Evolutionary conservation across 2,888 invertebrate genomes (phyloP).

Genomic region (Drosophila gaucha): DNA sequence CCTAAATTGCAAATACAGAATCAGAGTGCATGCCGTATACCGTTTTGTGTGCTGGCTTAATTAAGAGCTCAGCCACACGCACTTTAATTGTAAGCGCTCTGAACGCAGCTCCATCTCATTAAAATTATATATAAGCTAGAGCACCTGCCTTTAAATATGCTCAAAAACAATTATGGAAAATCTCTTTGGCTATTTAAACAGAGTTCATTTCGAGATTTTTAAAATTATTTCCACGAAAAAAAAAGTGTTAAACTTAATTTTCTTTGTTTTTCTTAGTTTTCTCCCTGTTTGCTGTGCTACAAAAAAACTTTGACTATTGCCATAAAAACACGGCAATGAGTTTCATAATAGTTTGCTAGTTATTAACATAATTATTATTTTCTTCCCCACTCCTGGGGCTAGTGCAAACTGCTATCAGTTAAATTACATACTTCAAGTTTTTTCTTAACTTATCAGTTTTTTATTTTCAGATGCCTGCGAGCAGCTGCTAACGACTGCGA

Average conservation of each 20-base stretch:
- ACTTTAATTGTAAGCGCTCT: slow-evolving; percentile 57
- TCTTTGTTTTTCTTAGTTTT: slow-evolving; percentile 24
- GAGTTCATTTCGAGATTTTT: not conserved
- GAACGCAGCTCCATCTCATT: slow-evolving; percentile 51
- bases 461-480: not conserved
- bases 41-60: slow-evolving; percentile 68
- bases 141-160: not conserved
- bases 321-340: slow-evolving; percentile 58
- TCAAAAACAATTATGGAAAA: too few relatives aligned
- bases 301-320: slow-evolving; percentile 22
- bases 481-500: slow-evolving; percentile 16
- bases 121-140: slow-evolving; percentile 42
- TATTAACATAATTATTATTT: slow-evolving; percentile 68
- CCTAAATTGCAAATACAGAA: slow-evolving; percentile 40
- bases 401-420: slow-evolving; percentile 24
- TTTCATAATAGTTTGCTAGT: slow-evolving; percentile 62
- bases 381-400: slow-evolving; percentile 4
- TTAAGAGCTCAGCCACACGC: slow-evolving; percentile 49
- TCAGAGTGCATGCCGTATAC: slow-evolving; percentile 49
- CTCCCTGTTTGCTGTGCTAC: slow-evolving; percentile 12
- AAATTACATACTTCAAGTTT: slow-evolving; percentile 25
- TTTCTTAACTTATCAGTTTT: slow-evolving; percentile 8
- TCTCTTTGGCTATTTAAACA: too few relatives aligned
- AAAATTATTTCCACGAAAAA: slow-evolving; percentile 2
- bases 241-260: slow-evolving; percentile 12